Conservation (phyloP, 2,888 invertebrate genomes). For the Thymelicus sylvestris region DNA sequence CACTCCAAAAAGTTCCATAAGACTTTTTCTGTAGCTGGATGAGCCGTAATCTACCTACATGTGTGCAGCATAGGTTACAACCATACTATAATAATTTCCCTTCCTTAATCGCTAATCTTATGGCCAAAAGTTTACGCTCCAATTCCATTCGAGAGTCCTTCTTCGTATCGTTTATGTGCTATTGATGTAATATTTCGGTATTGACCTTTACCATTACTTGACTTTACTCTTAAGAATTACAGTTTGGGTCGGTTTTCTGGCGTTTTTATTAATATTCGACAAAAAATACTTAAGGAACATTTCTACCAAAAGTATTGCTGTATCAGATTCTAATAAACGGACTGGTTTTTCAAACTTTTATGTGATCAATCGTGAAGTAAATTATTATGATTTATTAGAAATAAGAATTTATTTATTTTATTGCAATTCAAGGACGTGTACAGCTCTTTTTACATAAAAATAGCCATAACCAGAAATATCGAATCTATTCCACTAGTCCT, state of each 20-base stretch:
- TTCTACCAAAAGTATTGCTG: neutral
- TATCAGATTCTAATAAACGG: neutral
- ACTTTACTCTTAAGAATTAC: slow-evolving; percentile 22
- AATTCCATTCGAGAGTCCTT: slow-evolving; percentile 38
- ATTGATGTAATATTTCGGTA: slow-evolving; percentile 39
- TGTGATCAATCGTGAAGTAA: too few relatives aligned
- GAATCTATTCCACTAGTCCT: too few relatives aligned
- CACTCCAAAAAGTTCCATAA: too few relatives aligned
- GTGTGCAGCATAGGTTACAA: too few relatives aligned
- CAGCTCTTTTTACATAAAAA: too few relatives aligned
- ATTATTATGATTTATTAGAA: too few relatives aligned
- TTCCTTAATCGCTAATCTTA: neutral
- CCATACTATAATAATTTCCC: neutral
- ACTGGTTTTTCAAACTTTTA: too few relatives aligned
- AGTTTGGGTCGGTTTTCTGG: slow-evolving; percentile 17
- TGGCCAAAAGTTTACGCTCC: slow-evolving; percentile 24
- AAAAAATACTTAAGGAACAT: neutral
- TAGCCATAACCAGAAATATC: too few relatives aligned
- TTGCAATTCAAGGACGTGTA: too few relatives aligned
- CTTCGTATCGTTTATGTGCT: slow-evolving; percentile 37
- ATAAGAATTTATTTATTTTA: too few relatives aligned
- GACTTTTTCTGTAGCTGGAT: too few relatives aligned
- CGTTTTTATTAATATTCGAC: slow-evolving; percentile 18
- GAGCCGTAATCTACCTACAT: too few relatives aligned
- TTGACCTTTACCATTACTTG: slow-evolving; percentile 30